Evolutionary conservation across 2,888 invertebrate genomes (phyloP), one percentile per base, ranked within the genome.

Genomic region (Eupithecia insigniata): DNA sequence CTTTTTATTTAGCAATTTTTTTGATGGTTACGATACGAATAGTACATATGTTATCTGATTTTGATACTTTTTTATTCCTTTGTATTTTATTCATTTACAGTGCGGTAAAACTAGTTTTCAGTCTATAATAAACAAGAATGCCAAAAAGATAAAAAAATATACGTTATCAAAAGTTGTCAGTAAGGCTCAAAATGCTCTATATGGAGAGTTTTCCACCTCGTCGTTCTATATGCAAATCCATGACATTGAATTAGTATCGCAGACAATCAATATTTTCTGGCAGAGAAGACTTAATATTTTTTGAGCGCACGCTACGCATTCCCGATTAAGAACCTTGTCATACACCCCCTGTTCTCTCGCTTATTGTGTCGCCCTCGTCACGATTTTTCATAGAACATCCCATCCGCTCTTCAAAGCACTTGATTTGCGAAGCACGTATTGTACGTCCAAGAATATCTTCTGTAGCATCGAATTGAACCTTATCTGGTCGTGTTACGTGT

Each of bases 391-490:
- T 92, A 91, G 89, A 88, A 36, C 74, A 74, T 89, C 87, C 89
- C 90, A 89, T 92, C 92, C 89, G 87, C 91, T 90, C 92, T 92
- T 90, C 88, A 91, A 89, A 87, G 85, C 88, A 92, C 93, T 93
- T 93, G 92, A 94, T 94, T 93, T 93, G 90, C 92, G 83, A 88
- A 89, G 92, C 93, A 93, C 93, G 93, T 92, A 89, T n/a, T n/a
- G n/a, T 81, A 81, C 84, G 71, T 78, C 81, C 77, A 83, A 77
- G 78, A 80, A 78, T 83, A 73, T 76, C 77, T 75, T 71, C 64
- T 69, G 75, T 73, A 60, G 64, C 74, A 73, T 77, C 77, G 77
- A 73, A 75, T 81, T 87, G 82, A 84, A 87, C 92, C 85, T 83
- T 91, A 82, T 79, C 60, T 30, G 67, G 78, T 78, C 70, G 81